Percentiles rank a stretch among this genome's conserved stretches.
phyloP scores from a whole-genome alignment of 2,113 vertebrate genomes.

The Pardalotus punctatus region DNA sequence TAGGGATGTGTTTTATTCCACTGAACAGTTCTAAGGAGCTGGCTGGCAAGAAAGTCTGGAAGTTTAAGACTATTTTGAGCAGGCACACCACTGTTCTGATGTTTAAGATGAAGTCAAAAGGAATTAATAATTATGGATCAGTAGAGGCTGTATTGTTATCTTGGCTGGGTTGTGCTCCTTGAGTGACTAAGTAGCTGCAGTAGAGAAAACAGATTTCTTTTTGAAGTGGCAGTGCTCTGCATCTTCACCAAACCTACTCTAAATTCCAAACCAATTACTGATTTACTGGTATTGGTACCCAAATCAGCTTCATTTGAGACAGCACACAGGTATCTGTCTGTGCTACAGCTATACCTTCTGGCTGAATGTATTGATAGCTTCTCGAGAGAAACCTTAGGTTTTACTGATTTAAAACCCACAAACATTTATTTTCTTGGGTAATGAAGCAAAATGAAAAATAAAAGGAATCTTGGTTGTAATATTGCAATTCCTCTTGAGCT shows the following conservation, averaged over 20 bases:
- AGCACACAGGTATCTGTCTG: not conserved
- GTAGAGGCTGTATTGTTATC: not conserved
- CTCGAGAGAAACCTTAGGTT: not conserved
- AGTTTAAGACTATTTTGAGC: not conserved
- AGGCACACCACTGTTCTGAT: not conserved
- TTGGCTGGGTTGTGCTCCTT: not conserved
- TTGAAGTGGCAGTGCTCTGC: not conserved
- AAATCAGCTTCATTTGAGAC: not conserved
- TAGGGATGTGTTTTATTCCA: not conserved
- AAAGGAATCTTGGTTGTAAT: not conserved
- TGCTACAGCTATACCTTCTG: not conserved
- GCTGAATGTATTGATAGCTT: not conserved
- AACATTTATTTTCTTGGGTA: not conserved
- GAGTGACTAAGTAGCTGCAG: not conserved
- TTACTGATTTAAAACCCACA: not conserved
- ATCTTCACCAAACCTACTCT: not conserved
- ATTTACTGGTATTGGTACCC: not conserved
- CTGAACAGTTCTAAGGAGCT: not conserved
- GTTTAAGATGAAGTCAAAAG: not conserved
- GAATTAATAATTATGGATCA: not conserved
- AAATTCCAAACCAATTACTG: not conserved
- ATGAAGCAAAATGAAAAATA: not conserved
- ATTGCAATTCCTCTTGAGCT: not conserved
- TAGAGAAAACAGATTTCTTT: not conserved
- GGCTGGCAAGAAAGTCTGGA: not conserved